Percentiles rank a stretch among this genome's conserved stretches.
phyloP scores from a whole-genome alignment of 1,140 invertebrate genomes.

The Bradysia coprophila region DNA sequence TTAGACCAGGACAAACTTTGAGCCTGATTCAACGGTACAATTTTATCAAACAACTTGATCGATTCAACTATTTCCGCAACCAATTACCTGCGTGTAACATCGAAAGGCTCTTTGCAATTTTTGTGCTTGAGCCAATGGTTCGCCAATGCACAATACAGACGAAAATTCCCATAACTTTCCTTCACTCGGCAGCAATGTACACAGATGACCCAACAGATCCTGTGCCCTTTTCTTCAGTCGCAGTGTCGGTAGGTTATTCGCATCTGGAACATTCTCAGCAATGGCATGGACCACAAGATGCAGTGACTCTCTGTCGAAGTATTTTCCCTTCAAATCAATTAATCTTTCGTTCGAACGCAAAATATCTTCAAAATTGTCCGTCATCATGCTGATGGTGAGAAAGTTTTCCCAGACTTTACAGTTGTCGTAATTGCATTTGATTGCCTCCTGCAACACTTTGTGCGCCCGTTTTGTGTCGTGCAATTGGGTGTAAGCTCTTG shows the following conservation, averaged over 20 bases:
- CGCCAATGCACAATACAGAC: slow-evolving; percentile 42
- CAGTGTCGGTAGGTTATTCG: slow-evolving; percentile 24
- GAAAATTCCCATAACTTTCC: slow-evolving; percentile 63
- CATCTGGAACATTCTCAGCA: slow-evolving; percentile 37
- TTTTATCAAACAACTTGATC: slow-evolving; percentile 24
- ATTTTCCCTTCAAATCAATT: slow-evolving; percentile 67
- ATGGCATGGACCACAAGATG: slow-evolving; percentile 54
- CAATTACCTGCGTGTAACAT: slow-evolving; percentile 33
- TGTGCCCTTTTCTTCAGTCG: slow-evolving; percentile 38
- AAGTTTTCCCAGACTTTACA: slow-evolving; percentile 98
- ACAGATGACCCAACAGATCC: slow-evolving; percentile 67
- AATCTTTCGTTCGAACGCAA: slow-evolving; percentile 67
- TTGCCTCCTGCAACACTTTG: slow-evolving; percentile 65
- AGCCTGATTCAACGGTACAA: slow-evolving; percentile 25
- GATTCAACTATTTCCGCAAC: not conserved
- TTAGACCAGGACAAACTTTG: slow-evolving; percentile 36
- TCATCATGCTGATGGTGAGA: slow-evolving; percentile 62
- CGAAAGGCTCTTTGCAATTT: slow-evolving; percentile 40
- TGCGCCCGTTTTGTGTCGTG: slow-evolving; percentile 74
- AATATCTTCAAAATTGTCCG: slow-evolving; percentile 53
- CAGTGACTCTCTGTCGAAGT: slow-evolving; percentile 61
- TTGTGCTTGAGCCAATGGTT: slow-evolving; percentile 35
- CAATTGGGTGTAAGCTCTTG: slow-evolving; percentile 76
- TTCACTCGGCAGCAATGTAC: slow-evolving; percentile 43
- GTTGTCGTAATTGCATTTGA: slow-evolving; percentile 86